These are phyloP conservation scores for Drosophila ercepeae DNA, from an alignment of 1,140 invertebrate species.

Conservation along the genomic window DNA sequence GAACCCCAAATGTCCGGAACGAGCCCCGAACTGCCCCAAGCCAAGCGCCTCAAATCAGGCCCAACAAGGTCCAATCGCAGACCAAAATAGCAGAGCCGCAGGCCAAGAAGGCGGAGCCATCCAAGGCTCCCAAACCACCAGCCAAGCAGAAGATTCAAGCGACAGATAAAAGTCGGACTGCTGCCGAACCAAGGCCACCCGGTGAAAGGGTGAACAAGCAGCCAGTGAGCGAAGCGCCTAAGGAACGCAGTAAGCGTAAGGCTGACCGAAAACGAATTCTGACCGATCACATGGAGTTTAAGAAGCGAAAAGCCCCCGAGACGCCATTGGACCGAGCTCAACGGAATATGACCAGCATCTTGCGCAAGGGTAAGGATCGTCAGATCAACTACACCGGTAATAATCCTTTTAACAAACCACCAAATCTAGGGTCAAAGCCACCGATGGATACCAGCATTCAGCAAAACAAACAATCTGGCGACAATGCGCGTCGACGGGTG, in stretches of 20 bases:
- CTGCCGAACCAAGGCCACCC: not conserved
- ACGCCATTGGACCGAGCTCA: not conserved
- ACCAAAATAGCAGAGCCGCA: not conserved
- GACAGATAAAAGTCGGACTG: too few species aligned
- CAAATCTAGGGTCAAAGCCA: not conserved
- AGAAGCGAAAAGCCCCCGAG: not conserved
- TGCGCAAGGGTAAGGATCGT: constrained; percentile 8
- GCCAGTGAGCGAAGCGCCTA: too few species aligned
- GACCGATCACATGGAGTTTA: not conserved
- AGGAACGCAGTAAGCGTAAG: not conserved
- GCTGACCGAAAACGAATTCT: not conserved
- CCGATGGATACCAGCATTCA: constrained; percentile 5
- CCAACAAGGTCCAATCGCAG: not conserved
- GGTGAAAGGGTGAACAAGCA: not conserved
- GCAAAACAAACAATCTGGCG: not conserved
- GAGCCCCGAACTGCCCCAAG: constrained; percentile 5
- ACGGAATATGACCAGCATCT: not conserved
- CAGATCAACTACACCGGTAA: constrained; percentile 14
- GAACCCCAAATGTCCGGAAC: constrained; percentile 6
- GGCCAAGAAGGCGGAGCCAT: not conserved
- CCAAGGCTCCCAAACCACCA: too few species aligned
- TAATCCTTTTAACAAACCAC: constrained; percentile 12
- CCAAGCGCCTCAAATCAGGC: not conserved
- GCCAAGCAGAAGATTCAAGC: not conserved
- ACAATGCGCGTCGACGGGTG: constrained; percentile 19